These are phyloP conservation scores for Sapajus apella DNA, from an alignment of 2,113 vertebrate species.

Conservation along the genomic window DNA sequence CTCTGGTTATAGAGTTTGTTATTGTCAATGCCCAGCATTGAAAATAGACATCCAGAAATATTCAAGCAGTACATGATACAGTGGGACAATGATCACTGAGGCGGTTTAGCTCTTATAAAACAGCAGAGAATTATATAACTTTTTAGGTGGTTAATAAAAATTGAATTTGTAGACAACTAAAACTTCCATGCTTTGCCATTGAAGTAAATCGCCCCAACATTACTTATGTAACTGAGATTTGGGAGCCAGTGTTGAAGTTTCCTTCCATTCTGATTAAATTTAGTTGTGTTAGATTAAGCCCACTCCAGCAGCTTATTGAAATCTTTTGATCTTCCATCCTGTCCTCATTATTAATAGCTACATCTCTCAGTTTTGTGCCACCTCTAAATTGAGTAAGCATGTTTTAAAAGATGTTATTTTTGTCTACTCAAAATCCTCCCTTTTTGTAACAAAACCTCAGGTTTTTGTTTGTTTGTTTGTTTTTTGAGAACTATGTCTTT, in stretches of 20 bases:
- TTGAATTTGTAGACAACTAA: neutral
- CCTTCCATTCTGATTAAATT: neutral
- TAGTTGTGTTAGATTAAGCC: constrained; percentile 4
- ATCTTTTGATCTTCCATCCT: neutral
- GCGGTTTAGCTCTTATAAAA: neutral
- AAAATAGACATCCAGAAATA: neutral
- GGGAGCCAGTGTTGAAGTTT: neutral
- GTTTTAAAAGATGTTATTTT: neutral
- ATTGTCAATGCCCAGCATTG: neutral
- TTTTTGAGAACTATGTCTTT: neutral
- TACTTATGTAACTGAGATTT: neutral
- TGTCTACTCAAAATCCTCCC: neutral
- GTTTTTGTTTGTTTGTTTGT: neutral
- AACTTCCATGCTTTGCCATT: neutral
- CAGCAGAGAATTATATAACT: neutral
- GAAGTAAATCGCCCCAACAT: neutral
- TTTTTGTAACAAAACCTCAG: neutral
- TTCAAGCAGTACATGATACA: neutral
- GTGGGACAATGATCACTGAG: neutral
- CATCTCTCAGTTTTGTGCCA: neutral
- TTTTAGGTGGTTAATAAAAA: constrained; percentile 15
- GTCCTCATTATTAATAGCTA: neutral
- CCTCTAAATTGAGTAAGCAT: neutral
- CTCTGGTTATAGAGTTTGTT: neutral
- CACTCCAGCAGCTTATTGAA: neutral